A percentile compares a stretch with the other conserved stretches of the same genome.
phyloP scores from a whole-genome alignment of 2,113 vertebrate genomes.

The Galeopterus variegatus region DNA sequence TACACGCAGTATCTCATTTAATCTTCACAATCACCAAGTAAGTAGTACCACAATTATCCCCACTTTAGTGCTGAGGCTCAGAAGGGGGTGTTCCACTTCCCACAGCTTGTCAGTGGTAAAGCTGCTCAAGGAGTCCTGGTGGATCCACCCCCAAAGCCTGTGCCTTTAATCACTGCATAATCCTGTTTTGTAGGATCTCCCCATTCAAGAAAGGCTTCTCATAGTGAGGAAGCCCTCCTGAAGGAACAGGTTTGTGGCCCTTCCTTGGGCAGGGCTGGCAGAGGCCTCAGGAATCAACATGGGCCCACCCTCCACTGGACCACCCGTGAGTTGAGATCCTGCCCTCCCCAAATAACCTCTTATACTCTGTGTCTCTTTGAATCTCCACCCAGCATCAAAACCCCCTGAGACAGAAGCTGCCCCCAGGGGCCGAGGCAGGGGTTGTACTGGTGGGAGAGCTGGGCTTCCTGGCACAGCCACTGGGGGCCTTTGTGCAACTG shows the following conservation, averaged over 20 bases:
- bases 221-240: conserved; percentile 22
- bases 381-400: conserved; percentile 85
- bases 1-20: neutral
- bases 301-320: neutral
- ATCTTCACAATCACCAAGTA: neutral
- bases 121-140: neutral
- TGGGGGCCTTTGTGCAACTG: conserved; percentile 88
- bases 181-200: conserved; percentile 69
- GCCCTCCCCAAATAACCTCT: conserved; percentile 25
- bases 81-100: neutral
- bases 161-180: neutral
- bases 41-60: neutral
- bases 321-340: neutral
- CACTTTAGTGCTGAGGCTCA: conserved; percentile 4
- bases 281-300: neutral
- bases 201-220: neutral
- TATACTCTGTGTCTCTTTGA: neutral
- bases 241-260: conserved; percentile 75
- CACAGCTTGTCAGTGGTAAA: neutral
- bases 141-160: neutral
- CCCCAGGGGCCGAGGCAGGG: conserved; percentile 85
- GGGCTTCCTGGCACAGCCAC: conserved; percentile 88
- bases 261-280: conserved; percentile 35
- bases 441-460: conserved; percentile 88
- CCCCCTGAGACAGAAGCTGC: conserved; percentile 87